A percentile compares a stretch with the other conserved stretches of the same genome.
phyloP scores from a whole-genome alignment of 2,888 invertebrate genomes.

The Imbricaverruca yamaguchii region DNA sequence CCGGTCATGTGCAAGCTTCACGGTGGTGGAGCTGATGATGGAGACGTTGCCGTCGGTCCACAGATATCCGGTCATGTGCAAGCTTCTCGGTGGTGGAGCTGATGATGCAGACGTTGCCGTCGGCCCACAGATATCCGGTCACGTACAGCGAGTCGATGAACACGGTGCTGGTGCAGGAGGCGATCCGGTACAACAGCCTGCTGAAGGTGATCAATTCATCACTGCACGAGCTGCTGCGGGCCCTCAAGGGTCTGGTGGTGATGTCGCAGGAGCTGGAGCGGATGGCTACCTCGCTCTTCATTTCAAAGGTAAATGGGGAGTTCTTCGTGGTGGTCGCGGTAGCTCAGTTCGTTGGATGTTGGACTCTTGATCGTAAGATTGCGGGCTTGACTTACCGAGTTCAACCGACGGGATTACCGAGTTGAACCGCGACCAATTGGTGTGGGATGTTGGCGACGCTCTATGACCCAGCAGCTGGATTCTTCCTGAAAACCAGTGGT shows the following conservation, averaged over 20 bases:
- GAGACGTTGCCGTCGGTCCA: conserved; percentile 27
- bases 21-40: too few relatives aligned
- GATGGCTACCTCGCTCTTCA: conserved; percentile 55
- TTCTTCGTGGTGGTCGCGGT: too few relatives aligned
- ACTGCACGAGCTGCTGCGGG: conserved; percentile 66
- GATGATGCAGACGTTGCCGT: too few relatives aligned
- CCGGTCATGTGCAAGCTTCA: conserved; percentile 68
- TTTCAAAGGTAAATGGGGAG: not conserved
- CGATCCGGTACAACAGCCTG: conserved; percentile 62
- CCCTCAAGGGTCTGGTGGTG: conserved; percentile 64
- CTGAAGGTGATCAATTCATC: conserved; percentile 57
- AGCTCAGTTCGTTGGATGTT: too few relatives aligned
- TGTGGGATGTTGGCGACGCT: too few relatives aligned
- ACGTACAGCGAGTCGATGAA: conserved; percentile 76
- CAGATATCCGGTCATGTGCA: conserved; percentile 60
- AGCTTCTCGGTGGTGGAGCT: too few relatives aligned
- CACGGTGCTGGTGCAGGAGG: conserved; percentile 67
- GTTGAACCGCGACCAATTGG: too few relatives aligned
- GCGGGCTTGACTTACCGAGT: too few relatives aligned
- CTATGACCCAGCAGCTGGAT: too few relatives aligned
- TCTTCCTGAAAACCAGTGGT: too few relatives aligned
- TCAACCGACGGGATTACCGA: too few relatives aligned
- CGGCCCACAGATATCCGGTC: conserved; percentile 55
- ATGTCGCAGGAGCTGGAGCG: conserved; percentile 78
- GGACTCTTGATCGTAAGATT: too few relatives aligned